Conservation (phyloP, 2,888 invertebrate species). For the Aphrophora alni region DNA sequence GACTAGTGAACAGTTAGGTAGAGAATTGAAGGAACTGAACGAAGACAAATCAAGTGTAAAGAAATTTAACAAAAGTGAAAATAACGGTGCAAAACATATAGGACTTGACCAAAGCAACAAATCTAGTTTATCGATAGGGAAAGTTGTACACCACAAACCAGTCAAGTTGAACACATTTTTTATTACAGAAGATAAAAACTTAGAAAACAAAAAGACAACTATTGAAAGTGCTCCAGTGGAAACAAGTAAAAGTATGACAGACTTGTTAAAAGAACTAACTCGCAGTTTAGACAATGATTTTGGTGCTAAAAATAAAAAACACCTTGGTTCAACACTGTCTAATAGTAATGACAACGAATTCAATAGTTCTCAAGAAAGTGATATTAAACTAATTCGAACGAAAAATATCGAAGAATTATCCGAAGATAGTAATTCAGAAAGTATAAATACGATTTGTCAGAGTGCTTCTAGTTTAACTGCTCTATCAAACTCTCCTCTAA, state of each 20-base stretch:
- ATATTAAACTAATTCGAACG: not conserved
- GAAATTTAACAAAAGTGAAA: not conserved
- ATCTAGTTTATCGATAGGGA: conserved; percentile 29
- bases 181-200: conserved; percentile 25
- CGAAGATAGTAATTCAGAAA: not conserved
- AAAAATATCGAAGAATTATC: not conserved
- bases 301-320: conserved; percentile 25
- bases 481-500: not conserved
- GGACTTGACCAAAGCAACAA: not conserved
- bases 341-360: not conserved
- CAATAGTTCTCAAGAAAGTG: not conserved
- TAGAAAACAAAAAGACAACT: conserved; percentile 54
- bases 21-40: conserved; percentile 66
- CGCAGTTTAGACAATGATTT: conserved; percentile 47
- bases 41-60: conserved; percentile 15
- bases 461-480: not conserved
- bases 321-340: not conserved
- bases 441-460: not conserved
- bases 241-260: conserved; percentile 46
- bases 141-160: conserved; percentile 37
- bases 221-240: conserved; percentile 13
- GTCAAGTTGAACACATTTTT: conserved; percentile 36
- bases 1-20: conserved; percentile 72
- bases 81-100: not conserved
- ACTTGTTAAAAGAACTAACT: conserved; percentile 47